Evolutionary conservation across 1,140 invertebrate genomes (phyloP).

Genomic region (Drosophila truncata): DNA sequence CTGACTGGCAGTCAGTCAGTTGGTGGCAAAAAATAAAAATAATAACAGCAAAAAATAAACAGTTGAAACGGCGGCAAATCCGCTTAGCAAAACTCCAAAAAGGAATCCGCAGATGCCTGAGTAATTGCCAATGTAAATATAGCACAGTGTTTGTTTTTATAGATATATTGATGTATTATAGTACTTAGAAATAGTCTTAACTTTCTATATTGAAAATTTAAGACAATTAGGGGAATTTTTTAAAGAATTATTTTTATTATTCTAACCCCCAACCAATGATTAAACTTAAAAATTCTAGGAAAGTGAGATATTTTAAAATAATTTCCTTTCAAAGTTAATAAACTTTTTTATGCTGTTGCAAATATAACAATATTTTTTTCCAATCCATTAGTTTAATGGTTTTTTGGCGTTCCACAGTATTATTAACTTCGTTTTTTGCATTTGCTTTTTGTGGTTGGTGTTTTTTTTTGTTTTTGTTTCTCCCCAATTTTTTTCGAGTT

Average conservation of each 20-base stretch:
- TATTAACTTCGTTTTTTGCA: constrained; percentile 7
- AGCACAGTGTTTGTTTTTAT: not conserved
- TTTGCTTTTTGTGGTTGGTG: constrained; percentile 9
- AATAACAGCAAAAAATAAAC: constrained; percentile 30
- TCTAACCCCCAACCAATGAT: not conserved
- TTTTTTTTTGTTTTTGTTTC: constrained; percentile 5
- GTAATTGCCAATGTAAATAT: constrained; percentile 8
- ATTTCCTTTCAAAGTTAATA: not conserved
- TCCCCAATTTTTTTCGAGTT: constrained; percentile 1
- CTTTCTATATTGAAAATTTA: not conserved
- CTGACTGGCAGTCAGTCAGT: constrained; percentile 35
- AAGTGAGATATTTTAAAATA: not conserved
- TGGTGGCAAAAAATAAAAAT: constrained; percentile 30
- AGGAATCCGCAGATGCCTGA: constrained; percentile 8
- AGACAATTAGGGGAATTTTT: too few species aligned
- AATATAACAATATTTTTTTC: not conserved
- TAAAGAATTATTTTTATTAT: too few species aligned
- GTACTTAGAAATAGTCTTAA: too few species aligned
- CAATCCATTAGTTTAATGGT: not conserved
- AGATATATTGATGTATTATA: not conserved
- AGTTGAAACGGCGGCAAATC: constrained; percentile 60
- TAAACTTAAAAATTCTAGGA: not conserved
- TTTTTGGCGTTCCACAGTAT: constrained; percentile 4
- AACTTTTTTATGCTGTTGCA: not conserved
- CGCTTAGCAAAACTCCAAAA: constrained; percentile 57